These are phyloP conservation scores for Intellagama lesueurii DNA, from an alignment of 2,797 vertebrate species.

Conservation along the genomic window DNA sequence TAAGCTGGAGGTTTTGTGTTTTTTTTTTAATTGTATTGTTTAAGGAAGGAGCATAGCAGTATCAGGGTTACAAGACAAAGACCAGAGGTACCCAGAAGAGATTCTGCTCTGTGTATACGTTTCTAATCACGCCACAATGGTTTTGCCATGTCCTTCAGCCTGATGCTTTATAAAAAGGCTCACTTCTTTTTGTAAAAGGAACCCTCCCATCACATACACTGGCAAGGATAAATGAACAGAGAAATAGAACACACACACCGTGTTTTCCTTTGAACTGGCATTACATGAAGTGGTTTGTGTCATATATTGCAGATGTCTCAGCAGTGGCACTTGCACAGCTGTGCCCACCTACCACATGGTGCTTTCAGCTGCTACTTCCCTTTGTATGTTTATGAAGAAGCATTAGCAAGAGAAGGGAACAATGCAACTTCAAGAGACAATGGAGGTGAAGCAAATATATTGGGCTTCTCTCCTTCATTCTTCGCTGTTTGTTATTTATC, in stretches of 20 bases:
- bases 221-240: neutral
- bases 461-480: neutral
- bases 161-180: neutral
- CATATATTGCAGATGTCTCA: slow-evolving; percentile 2
- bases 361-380: slow-evolving; percentile 20
- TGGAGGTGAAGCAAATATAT: neutral
- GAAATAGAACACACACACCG: neutral
- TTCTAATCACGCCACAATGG: neutral
- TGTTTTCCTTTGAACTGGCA: slow-evolving; percentile 1
- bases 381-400: neutral
- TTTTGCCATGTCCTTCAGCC: neutral
- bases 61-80: neutral
- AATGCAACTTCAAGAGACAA: neutral
- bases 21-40: neutral
- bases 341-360: slow-evolving; percentile 3
- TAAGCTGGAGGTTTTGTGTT: neutral
- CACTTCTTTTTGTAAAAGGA: neutral
- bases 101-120: neutral
- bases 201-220: neutral
- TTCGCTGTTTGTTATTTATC: neutral
- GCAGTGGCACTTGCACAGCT: slow-evolving; percentile 13
- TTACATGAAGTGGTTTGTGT: slow-evolving; percentile 11
- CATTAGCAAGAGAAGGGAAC: neutral
- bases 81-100: neutral
- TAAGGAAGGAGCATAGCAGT: neutral